phyloP scores from a whole-genome alignment of 1,140 invertebrate genomes.

The Homalodisca vitripennis region DNA sequence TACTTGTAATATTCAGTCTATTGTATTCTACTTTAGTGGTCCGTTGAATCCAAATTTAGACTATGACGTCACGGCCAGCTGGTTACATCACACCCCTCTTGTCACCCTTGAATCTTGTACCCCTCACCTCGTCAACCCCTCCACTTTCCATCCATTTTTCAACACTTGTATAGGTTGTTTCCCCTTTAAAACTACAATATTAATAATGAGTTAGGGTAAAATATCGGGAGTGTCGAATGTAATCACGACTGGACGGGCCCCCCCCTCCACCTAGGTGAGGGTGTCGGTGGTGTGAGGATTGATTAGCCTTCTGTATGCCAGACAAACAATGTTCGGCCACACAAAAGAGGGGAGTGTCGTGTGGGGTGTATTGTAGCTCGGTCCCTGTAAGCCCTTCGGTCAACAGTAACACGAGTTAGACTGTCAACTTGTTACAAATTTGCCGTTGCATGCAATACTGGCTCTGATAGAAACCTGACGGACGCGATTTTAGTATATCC shows the following conservation, averaged over 20 bases:
- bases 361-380: too few relatives aligned
- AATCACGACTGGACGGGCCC: background rate
- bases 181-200: constrained; percentile 18
- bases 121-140: background rate
- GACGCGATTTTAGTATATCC: too few relatives aligned
- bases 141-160: constrained; percentile 22
- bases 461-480: too few relatives aligned
- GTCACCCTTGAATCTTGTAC: background rate
- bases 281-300: background rate
- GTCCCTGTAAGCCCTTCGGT: too few relatives aligned
- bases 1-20: too few relatives aligned
- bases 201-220: constrained; percentile 27
- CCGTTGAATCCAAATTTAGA: too few relatives aligned
- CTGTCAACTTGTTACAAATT: too few relatives aligned
- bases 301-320: background rate
- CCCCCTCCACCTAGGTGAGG: background rate
- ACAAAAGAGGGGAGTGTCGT: background rate
- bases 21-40: too few relatives aligned
- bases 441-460: too few relatives aligned
- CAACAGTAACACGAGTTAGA: too few relatives aligned
- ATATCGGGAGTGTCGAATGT: constrained; percentile 25
- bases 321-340: background rate
- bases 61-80: too few relatives aligned
- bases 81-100: background rate
- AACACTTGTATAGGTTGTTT: constrained; percentile 10